Conservation (phyloP, 2,888 invertebrate species). For the Diarsia brunnea region DNA sequence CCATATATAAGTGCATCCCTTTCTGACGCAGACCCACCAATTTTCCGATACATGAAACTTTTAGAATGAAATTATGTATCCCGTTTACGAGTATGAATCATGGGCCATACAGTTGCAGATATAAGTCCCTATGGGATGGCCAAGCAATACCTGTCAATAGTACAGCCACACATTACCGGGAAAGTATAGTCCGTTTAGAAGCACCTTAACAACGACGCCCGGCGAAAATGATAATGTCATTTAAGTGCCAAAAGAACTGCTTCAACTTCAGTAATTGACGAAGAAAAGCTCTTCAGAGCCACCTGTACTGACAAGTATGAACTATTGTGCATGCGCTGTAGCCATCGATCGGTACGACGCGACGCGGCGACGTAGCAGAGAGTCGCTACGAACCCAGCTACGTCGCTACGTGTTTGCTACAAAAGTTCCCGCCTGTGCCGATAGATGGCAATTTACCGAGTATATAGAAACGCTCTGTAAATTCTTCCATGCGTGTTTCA, state of each 20-base stretch:
- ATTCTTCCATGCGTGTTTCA: not conserved
- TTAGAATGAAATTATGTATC: too few species aligned
- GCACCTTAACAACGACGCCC: not conserved
- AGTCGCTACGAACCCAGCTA: not conserved
- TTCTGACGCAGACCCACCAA: too few species aligned
- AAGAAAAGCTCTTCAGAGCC: slow-evolving; percentile 14
- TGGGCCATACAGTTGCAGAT: too few species aligned
- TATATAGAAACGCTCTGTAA: not conserved
- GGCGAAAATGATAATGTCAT: not conserved
- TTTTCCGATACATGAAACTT: too few species aligned
- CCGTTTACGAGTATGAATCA: too few species aligned
- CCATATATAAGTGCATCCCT: too few species aligned
- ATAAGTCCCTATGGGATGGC: too few species aligned
- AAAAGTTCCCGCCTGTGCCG: slow-evolving; percentile 6
- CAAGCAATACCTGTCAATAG: too few species aligned
- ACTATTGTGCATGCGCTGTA: not conserved
- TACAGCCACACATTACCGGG: too few species aligned
- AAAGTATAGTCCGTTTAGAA: too few species aligned
- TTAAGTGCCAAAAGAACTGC: not conserved
- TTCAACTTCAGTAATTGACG: not conserved
- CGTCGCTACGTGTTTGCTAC: not conserved
- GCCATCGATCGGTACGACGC: too few species aligned
- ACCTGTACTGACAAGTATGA: slow-evolving; percentile 1
- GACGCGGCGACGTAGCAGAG: not conserved
- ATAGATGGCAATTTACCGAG: slow-evolving; percentile 44